These are phyloP conservation scores for Homalodisca vitripennis DNA, from an alignment of 1,140 invertebrate genomes.

Conservation along the genomic window DNA sequence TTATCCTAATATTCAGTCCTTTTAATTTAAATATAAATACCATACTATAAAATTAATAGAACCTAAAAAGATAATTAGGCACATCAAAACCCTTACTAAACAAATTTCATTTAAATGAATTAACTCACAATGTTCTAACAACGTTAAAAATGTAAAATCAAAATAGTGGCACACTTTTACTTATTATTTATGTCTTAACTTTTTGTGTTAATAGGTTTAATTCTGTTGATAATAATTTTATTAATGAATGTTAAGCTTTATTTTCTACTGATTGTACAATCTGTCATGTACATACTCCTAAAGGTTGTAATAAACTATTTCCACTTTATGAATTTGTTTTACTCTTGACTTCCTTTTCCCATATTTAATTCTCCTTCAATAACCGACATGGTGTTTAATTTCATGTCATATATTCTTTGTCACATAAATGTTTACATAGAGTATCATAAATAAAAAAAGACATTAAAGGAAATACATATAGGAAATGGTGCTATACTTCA, in stretches of 20 bases:
- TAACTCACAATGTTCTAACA: not conserved
- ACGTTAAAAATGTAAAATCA: not conserved
- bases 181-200: too few species aligned
- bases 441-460: too few species aligned
- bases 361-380: not conserved
- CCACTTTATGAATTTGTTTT: not conserved
- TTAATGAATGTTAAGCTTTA: not conserved
- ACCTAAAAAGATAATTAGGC: not conserved
- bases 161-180: not conserved
- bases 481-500: too few species aligned
- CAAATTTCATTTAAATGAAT: not conserved
- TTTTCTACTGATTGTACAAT: not conserved
- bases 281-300: slow-evolving; percentile 8
- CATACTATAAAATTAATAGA: too few species aligned
- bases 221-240: too few species aligned
- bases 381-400: too few species aligned
- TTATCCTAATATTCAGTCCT: too few species aligned
- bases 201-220: too few species aligned
- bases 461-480: too few species aligned
- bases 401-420: too few species aligned
- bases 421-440: too few species aligned
- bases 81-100: not conserved
- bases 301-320: slow-evolving; percentile 6
- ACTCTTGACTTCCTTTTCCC: not conserved
- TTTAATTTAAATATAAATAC: too few species aligned